Percentiles rank a stretch among this genome's conserved stretches.
phyloP scores from a whole-genome alignment of 2,888 invertebrate genomes.

The Protodeltote pygarga region DNA sequence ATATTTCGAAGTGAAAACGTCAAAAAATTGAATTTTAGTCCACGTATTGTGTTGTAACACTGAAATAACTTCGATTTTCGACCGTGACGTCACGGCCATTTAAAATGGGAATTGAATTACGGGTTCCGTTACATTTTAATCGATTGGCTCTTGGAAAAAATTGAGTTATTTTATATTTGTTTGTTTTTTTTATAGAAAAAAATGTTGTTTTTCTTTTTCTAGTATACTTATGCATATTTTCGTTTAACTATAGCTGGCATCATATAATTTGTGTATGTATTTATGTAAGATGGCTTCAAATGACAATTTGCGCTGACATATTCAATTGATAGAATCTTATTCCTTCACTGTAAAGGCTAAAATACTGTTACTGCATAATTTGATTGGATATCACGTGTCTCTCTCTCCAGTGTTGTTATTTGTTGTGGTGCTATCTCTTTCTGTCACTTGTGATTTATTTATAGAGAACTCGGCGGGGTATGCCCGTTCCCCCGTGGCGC shows the following conservation, averaged over 20 bases:
- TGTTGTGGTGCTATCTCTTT: conserved; percentile 58
- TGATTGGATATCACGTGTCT: conserved; percentile 53
- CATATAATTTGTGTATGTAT: conserved; percentile 31
- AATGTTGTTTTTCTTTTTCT: conserved; percentile 10
- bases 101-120: conserved; percentile 39
- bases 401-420: conserved; percentile 59
- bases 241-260: conserved; percentile 12
- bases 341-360: conserved; percentile 53
- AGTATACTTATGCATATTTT: conserved; percentile 19
- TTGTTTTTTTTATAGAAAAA: background rate
- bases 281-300: conserved; percentile 40
- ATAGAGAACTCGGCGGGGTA: conserved; percentile 68
- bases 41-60: conserved; percentile 54
- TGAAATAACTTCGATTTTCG: conserved; percentile 60
- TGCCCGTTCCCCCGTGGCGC: conserved; percentile 74
- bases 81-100: conserved; percentile 55
- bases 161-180: conserved; percentile 10
- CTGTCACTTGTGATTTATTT: conserved; percentile 68
- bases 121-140: conserved; percentile 37
- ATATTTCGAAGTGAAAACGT: conserved; percentile 28
- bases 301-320: conserved; percentile 41
- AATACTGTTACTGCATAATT: conserved; percentile 49
- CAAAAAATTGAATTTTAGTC: conserved; percentile 38
- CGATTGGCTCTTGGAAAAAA: conserved; percentile 6
- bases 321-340: conserved; percentile 45